Conservation (phyloP, 2,888 invertebrate species). For the Matsumyia berberina region DNA sequence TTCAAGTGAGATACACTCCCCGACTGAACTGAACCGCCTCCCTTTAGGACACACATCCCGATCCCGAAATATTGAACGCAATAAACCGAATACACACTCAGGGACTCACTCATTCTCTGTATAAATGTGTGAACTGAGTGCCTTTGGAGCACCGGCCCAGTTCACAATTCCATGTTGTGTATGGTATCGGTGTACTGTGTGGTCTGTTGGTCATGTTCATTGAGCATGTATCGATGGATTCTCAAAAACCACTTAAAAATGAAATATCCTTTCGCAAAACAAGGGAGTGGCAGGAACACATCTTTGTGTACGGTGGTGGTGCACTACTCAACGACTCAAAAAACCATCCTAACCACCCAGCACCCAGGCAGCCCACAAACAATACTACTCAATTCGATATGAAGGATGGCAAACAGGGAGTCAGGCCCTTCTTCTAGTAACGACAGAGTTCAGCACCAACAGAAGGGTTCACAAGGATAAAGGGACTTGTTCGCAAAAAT, state of each 20-base stretch:
- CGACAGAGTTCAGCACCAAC: slow-evolving; percentile 41
- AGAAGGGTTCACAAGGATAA: slow-evolving; percentile 49
- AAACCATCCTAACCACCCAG: neutral
- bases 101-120: slow-evolving; percentile 43
- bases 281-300: slow-evolving; percentile 39
- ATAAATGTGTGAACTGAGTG: slow-evolving; percentile 58
- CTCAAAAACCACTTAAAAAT: slow-evolving; percentile 75
- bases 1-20: slow-evolving; percentile 58
- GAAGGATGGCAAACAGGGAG: neutral
- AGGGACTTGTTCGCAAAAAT: slow-evolving; percentile 41
- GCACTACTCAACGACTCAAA: slow-evolving; percentile 21
- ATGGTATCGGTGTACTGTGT: slow-evolving; percentile 45
- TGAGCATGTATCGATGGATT: slow-evolving; percentile 74
- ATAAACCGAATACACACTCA: slow-evolving; percentile 44
- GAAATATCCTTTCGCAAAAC: slow-evolving; percentile 66
- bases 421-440: neutral
- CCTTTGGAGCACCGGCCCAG: slow-evolving; percentile 19
- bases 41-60: neutral
- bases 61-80: slow-evolving; percentile 61
- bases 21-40: slow-evolving; percentile 15
- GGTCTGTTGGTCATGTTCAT: slow-evolving; percentile 74
- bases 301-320: slow-evolving; percentile 11
- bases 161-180: slow-evolving; percentile 33
- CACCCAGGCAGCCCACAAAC: neutral
- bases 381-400: slow-evolving; percentile 22